Base-by-base conservation (phyloP, 2,888 invertebrate species). In the Zygogramma bicolorata region DNA sequence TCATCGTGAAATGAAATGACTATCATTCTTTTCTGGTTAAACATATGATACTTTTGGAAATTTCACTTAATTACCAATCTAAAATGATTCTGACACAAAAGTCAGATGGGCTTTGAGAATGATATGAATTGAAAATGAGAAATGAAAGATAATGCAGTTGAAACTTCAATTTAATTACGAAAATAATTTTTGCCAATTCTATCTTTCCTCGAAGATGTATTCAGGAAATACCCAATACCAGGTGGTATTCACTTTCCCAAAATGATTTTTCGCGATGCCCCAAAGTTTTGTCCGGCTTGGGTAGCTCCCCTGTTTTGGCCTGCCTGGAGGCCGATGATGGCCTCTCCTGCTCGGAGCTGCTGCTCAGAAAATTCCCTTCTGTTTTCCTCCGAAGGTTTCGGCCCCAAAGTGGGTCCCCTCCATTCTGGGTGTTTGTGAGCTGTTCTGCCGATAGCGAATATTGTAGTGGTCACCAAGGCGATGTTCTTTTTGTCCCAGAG, bases 401-500 rank as follows among this genome's bases (percentile, higher is more conserved):
- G 97, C 63, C 97, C 97, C 65, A 96, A 88, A 82, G 86, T 91
- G 49, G 95, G 95, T 49, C 95, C 95, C 72, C 92, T 90, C 93
- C 93, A 95, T 87, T 95, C 95, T 0, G 94, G 93, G 85, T 95
- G 95, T 83, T 90, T 93, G 88, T 95, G 93, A 0, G 94, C 92
- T 91, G 96, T 94, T 83, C 97, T 92, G 71, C 95, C 97, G 77
- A 97, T 90, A 15, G 97, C 95, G 83, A 94, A 94, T 81, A 97
- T 93, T 63, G 96, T 95, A 82, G 93, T 92, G 65, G 97, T 94
- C 60, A 97, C 97, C 70, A 94, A 91, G 38, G 93, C 92, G 77
- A 97, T 95, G 86, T 97, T 97, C 87, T 96, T 95, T 83, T 91
- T 91, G 86, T 97, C 97, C 91, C 95, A 97, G 29, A 98, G 90